Evolutionary conservation across 2,113 vertebrate genomes (phyloP).

Genomic region (Pongo pygmaeus): DNA sequence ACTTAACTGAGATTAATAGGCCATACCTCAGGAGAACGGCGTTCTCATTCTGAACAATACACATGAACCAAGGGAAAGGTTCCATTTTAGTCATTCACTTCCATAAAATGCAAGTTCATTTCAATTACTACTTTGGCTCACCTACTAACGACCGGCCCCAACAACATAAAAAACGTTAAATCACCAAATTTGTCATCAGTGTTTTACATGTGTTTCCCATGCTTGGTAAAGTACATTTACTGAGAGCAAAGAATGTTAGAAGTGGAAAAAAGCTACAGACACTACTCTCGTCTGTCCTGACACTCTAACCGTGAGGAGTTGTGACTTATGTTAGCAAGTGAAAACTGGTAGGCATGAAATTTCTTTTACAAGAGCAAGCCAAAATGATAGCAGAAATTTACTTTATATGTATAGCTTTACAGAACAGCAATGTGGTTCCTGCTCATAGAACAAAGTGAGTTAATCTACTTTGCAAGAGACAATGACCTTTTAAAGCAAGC

Average conservation of each 20-base stretch:
- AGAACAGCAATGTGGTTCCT: neutral
- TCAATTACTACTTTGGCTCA: neutral
- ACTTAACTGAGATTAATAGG: conserved; percentile 58
- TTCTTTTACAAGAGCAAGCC: conserved; percentile 43
- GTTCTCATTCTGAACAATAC: neutral
- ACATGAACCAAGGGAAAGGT: neutral
- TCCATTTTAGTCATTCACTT: neutral
- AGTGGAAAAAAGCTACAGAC: neutral
- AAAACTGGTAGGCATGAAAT: conserved; percentile 37
- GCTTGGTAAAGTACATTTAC: neutral
- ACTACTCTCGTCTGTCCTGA: neutral
- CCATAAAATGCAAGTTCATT: neutral
- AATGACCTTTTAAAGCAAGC: conserved; percentile 67
- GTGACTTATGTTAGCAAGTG: conserved; percentile 25
- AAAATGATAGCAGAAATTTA: conserved; percentile 22
- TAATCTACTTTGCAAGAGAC: conserved; percentile 65
- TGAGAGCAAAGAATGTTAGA: neutral
- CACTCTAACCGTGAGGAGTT: neutral
- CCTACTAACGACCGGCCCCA: neutral
- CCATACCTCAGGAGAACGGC: conserved; percentile 35
- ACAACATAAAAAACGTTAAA: conserved; percentile 44
- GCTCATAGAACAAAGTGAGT: conserved; percentile 49
- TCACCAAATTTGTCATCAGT: neutral
- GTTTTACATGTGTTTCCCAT: neutral
- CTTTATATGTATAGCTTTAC: conserved; percentile 20